Percentiles rank a stretch among this genome's conserved stretches.
phyloP scores from a whole-genome alignment of 2,888 invertebrate genomes.

The Meteorus cinctellus region DNA sequence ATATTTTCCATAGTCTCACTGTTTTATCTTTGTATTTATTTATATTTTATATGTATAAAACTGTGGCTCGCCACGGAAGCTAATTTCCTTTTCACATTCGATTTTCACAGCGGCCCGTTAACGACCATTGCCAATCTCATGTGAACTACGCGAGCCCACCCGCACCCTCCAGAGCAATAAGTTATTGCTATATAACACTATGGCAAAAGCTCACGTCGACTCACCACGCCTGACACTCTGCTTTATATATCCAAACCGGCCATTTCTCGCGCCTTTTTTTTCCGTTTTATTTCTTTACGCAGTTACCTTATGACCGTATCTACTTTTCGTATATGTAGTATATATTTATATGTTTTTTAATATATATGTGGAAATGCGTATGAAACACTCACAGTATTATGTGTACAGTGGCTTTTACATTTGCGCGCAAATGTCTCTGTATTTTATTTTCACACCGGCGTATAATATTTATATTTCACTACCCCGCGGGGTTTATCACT shows the following conservation, averaged over 20 bases:
- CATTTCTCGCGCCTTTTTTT: conserved; percentile 13
- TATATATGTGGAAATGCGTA: conserved; percentile 33
- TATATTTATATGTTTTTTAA: conserved; percentile 40
- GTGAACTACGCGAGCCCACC: conserved; percentile 6
- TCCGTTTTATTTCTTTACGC: neutral
- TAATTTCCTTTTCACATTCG: conserved; percentile 72
- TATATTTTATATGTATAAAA: conserved; percentile 24
- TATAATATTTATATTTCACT: conserved; percentile 70
- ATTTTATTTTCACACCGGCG: conserved; percentile 62
- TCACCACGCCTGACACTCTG: conserved; percentile 34
- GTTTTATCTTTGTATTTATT: conserved; percentile 38
- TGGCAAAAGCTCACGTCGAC: conserved; percentile 39
- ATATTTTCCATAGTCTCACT: conserved; percentile 13
- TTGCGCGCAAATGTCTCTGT: conserved; percentile 10
- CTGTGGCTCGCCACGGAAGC: conserved; percentile 57
- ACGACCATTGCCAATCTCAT: conserved; percentile 56
- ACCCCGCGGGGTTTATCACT: conserved; percentile 64
- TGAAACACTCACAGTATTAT: neutral
- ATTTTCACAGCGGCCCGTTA: conserved; percentile 68
- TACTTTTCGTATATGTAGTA: conserved; percentile 17
- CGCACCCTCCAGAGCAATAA: conserved; percentile 25
- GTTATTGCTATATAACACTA: neutral
- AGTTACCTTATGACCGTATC: conserved; percentile 29
- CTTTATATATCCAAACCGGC: conserved; percentile 19
- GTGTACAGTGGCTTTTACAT: conserved; percentile 8